Evolutionary conservation across 2,888 invertebrate species (phyloP), one percentile per base, ranked within the genome.

Genomic region (Drosophila melanocephala): DNA sequence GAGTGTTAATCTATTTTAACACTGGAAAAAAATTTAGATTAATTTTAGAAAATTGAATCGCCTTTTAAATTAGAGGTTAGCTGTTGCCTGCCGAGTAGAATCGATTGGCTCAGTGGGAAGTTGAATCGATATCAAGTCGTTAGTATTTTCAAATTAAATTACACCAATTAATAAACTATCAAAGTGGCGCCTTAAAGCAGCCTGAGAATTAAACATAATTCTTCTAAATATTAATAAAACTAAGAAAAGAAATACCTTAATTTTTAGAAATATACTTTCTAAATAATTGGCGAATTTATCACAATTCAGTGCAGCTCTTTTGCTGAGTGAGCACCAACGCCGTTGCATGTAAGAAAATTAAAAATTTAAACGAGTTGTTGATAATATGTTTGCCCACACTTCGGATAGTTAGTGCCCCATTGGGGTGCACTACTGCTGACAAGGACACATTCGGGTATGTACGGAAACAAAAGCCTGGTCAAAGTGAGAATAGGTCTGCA

Each of bases 1-100:
- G 39, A 16, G 5, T 30, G 69, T 74, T 85, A 60, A 75, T 82
- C 67, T 77, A 71, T 85, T 88, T 85, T 81, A 84, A 19, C 26
- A 44, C 44, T 44, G 44, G 22, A 22, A 22, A 47, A 22, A 12
- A 44, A 44, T 14, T 6, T 6, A 22, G 22, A 47, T 22, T 1
- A 14, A 47, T 42, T 42, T 42, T 47, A 22, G 22, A 14, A 47
- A 14, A 47, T 22, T 2, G 47, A 7, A 16, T 2, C 16, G 14
- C 6, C 22, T 22, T 22, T 44, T 44, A 44, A 5, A 44, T 44
- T 22, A 3, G 44, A 44, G 12, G 6, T 22, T 44, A 12, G 12
- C n/a, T 22, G 44, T 22, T 14, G 44, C 22, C 22, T 44, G 44
- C 22, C 22, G 22, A 22, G 44, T 22, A 22, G 22, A 44, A 12